Conservation (phyloP, 2,888 invertebrate genomes). For the Cheilosia vulpina region DNA sequence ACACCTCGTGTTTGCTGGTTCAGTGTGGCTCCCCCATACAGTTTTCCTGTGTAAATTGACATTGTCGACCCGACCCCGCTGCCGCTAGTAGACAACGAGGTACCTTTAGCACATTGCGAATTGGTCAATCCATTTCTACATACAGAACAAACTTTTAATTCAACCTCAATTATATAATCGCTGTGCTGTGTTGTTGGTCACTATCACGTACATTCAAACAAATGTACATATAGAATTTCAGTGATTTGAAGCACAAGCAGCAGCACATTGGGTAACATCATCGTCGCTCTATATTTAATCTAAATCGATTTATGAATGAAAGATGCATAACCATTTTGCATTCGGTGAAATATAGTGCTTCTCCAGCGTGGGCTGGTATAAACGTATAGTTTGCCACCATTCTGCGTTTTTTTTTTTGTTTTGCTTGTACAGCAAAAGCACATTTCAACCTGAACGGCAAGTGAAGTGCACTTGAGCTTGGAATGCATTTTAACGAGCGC, state of each 20-base stretch:
- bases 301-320: slow-evolving; percentile 74
- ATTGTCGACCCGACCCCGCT: background rate
- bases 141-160: slow-evolving; percentile 1
- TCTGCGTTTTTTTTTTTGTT: slow-evolving; percentile 13
- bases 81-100: background rate
- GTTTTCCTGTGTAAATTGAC: background rate
- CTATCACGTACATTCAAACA: slow-evolving; percentile 7
- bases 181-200: slow-evolving; percentile 39
- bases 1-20: slow-evolving; percentile 36
- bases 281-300: slow-evolving; percentile 24
- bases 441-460: slow-evolving; percentile 46
- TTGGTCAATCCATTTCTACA: background rate
- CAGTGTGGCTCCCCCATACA: slow-evolving; percentile 2
- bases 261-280: slow-evolving; percentile 17
- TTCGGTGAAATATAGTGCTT: slow-evolving; percentile 30
- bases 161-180: slow-evolving; percentile 68
- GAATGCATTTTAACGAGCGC: slow-evolving; percentile 52
- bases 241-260: background rate
- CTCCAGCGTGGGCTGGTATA: background rate
- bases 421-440: slow-evolving; percentile 50
- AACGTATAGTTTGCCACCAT: background rate
- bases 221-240: slow-evolving; percentile 1
- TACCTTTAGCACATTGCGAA: slow-evolving; percentile 3
- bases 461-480: slow-evolving; percentile 28
- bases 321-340: slow-evolving; percentile 38